phyloP scores from a whole-genome alignment of 2,797 vertebrate species.

The Eptatretus atami region DNA sequence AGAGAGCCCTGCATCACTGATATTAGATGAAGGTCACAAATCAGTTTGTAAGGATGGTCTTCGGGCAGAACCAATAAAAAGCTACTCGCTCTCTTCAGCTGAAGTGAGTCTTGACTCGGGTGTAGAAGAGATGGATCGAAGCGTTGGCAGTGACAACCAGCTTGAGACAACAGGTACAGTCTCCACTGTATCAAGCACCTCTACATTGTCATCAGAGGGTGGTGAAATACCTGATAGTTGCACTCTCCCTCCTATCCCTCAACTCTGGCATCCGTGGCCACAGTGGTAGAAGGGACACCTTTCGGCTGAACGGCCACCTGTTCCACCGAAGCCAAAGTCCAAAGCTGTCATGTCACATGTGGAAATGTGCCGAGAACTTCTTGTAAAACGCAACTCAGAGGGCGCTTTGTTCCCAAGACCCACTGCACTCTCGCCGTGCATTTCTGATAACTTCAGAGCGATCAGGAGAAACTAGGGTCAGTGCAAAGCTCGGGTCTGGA shows the following conservation, averaged over 20 bases:
- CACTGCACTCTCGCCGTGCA: constrained; percentile 54
- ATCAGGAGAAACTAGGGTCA: neutral
- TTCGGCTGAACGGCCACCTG: constrained; percentile 99
- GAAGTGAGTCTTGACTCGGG: constrained; percentile 91
- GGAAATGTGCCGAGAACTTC: constrained; percentile 98
- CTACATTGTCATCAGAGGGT: constrained; percentile 88
- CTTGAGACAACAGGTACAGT: constrained; percentile 98
- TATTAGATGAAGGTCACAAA: no score
- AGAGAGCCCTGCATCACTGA: neutral
- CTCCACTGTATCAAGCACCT: constrained; percentile 98
- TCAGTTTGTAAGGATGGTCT: neutral
- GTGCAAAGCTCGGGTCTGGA: neutral
- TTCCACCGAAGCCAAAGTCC: constrained; percentile 99
- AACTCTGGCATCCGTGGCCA: neutral
- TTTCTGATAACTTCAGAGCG: constrained; percentile 42
- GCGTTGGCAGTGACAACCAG: constrained; percentile 90
- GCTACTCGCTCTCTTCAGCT: constrained; percentile 20
- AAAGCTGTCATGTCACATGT: constrained; percentile 97
- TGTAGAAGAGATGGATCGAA: constrained; percentile 86
- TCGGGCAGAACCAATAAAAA: neutral
- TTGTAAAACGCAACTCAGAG: constrained; percentile 98
- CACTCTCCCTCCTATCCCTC: constrained; percentile 29
- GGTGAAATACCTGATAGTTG: constrained; percentile 84
- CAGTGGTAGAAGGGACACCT: constrained; percentile 15
- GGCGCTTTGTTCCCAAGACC: constrained; percentile 95